These are phyloP conservation scores for Pelvicachromis taeniatus DNA, from an alignment of 2,113 vertebrate species.

Conservation along the genomic window DNA sequence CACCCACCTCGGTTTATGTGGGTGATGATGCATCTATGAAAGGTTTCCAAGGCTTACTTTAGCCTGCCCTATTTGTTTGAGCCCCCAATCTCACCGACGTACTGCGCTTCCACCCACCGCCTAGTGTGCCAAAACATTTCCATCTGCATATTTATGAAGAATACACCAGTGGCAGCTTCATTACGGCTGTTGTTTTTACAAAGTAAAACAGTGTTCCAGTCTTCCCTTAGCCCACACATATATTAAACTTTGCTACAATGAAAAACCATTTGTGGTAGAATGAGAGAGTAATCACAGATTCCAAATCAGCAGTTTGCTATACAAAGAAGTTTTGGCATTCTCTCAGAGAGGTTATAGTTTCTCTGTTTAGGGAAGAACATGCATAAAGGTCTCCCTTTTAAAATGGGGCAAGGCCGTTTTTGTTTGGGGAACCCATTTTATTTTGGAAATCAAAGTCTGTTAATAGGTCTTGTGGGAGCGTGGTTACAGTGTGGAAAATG, in stretches of 20 bases:
- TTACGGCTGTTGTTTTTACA: not conserved
- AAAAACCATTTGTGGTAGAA: conserved; percentile 17
- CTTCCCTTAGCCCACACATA: not conserved
- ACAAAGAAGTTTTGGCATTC: not conserved
- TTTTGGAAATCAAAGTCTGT: not conserved
- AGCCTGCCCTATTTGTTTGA: conserved; percentile 8
- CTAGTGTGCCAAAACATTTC: not conserved
- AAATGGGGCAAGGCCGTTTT: not conserved
- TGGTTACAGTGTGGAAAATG: not conserved
- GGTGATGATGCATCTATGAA: conserved; percentile 8
- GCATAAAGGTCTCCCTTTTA: not conserved
- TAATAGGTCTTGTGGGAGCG: not conserved
- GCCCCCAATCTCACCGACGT: conserved; percentile 16
- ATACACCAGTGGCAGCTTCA: not conserved
- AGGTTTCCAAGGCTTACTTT: conserved; percentile 12
- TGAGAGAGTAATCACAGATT: conserved; percentile 3
- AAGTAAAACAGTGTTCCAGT: not conserved
- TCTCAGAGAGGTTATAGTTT: not conserved
- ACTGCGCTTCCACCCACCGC: conserved; percentile 19
- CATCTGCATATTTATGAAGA: conserved; percentile 34
- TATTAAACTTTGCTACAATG: not conserved
- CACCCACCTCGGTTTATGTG: conserved; percentile 4
- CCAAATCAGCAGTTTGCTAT: conserved; percentile 11
- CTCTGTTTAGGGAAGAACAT: not conserved
- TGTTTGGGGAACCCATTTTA: not conserved